Base-by-base conservation (phyloP, 1,140 invertebrate genomes). In the Drosophila triauraria region DNA sequence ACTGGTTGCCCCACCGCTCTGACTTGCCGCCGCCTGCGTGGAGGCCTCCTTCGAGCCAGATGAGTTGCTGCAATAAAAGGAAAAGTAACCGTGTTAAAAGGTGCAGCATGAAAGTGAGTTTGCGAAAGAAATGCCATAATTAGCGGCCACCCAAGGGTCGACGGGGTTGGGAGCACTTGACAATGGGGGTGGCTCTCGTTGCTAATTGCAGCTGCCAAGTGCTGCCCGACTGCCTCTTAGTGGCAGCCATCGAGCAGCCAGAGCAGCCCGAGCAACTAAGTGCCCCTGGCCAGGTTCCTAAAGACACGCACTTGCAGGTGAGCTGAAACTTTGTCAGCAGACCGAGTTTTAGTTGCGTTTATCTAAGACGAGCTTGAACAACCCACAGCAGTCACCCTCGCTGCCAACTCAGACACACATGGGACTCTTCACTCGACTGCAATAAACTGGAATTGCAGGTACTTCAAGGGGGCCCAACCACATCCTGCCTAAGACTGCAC, bases 31-130 rank as follows among this genome's bases (percentile, higher is more conserved):
- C 8, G 82, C 84, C 60, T 75, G 85, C 5, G 92, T 93, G 17
- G 92, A 91, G 4, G 92, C 84, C 79, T 93, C 92, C 79, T 92
- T 93, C 40, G 92, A 93, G 46, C 92, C 92, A 13, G 92, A 93
- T 46, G 90, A 91, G 72, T 93, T 93, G 64, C 92, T 93, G 78
- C 56, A 88, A 69, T 44, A 72, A 70, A 59, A 50, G 27, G 17
- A 38, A 51, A 46, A 27, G 38, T 32, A 62, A 35, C 15, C 38
- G 60, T 48, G 71, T 68, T 57, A 77, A 38, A 77, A 50, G 56
- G 23, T 48, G 51, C 44, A 35, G 23, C 35, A 61, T 47, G 54
- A 78, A 77, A 30, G 54, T 53, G 43, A 42, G 51, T 50, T 71
- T 71, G 43, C 15, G 17, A 23, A 40, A 63, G 13, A 57, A 59